phyloP scores from a whole-genome alignment of 2,113 vertebrate species.

The Sylvia atricapilla region DNA sequence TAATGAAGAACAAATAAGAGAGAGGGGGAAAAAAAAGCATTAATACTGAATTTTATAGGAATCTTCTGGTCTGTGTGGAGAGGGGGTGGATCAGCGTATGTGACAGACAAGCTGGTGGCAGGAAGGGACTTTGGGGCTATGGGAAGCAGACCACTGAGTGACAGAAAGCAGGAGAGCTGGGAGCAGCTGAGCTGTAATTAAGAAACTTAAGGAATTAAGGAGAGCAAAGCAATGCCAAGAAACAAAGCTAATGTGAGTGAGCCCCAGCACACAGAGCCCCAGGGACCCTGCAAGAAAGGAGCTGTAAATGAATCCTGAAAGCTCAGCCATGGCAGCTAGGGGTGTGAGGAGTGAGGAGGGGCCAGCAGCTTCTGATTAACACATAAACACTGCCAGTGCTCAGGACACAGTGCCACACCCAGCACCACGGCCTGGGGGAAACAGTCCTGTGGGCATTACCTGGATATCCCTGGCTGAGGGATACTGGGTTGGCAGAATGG shows the following conservation, averaged over 20 bases:
- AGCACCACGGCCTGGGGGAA: neutral
- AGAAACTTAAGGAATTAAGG: neutral
- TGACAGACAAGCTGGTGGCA: rapidly evolving
- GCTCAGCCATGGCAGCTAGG: neutral
- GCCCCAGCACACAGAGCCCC: rapidly evolving
- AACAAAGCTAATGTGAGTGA: neutral
- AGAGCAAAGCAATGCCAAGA: neutral
- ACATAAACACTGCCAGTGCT: neutral
- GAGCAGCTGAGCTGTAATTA: neutral
- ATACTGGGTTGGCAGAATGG: rapidly evolving
- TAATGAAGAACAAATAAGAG: neutral
- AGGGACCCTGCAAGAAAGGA: neutral
- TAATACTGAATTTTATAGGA: neutral
- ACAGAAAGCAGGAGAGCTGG: neutral
- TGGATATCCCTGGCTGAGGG: rapidly evolving
- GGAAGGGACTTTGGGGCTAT: neutral
- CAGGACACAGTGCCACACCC: neutral
- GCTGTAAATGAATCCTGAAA: neutral
- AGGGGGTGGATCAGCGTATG: neutral
- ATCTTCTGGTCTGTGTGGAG: neutral
- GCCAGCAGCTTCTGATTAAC: neutral
- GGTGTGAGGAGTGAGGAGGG: neutral
- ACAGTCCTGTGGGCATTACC: neutral
- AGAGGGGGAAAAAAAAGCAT: neutral
- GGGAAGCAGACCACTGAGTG: neutral